A percentile compares a stretch with the other conserved stretches of the same genome.
phyloP scores from a whole-genome alignment of 2,113 vertebrate genomes.

The Peucedramus taeniatus region DNA sequence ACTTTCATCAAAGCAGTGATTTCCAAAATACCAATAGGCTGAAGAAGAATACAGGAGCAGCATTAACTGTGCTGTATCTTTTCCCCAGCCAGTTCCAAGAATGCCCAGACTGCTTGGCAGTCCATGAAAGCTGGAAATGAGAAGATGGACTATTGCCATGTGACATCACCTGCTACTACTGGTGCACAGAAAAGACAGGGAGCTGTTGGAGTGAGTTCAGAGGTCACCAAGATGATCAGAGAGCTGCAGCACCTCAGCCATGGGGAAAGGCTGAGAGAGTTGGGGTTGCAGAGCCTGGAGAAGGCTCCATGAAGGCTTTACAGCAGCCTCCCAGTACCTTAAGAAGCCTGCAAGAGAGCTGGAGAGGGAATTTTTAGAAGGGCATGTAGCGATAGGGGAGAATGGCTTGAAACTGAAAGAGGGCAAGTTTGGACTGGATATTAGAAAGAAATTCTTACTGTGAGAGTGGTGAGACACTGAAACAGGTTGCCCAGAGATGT shows the following conservation, averaged over 20 bases:
- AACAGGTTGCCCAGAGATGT: not conserved
- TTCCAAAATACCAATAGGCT: not conserved
- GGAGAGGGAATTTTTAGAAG: not conserved
- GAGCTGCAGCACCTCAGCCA: not conserved
- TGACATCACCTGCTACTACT: not conserved
- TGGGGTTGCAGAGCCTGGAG: not conserved
- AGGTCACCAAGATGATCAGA: not conserved
- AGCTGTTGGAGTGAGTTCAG: not conserved
- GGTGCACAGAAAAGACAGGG: not conserved
- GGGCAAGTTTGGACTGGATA: not conserved
- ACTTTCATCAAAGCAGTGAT: not conserved
- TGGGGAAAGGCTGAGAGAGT: not conserved
- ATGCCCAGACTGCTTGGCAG: not conserved
- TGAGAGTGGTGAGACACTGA: not conserved
- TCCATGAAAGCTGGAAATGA: not conserved
- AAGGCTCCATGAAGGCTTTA: not conserved
- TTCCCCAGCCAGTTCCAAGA: not conserved
- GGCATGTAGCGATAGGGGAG: not conserved
- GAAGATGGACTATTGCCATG: not conserved
- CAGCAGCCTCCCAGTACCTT: not conserved
- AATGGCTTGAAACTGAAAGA: not conserved
- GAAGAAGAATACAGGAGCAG: not conserved
- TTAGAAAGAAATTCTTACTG: not conserved
- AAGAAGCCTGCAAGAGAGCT: not conserved
- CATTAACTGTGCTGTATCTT: not conserved